Base-by-base conservation (phyloP, 2,113 vertebrate species). In the Anthoscopus minutus region DNA sequence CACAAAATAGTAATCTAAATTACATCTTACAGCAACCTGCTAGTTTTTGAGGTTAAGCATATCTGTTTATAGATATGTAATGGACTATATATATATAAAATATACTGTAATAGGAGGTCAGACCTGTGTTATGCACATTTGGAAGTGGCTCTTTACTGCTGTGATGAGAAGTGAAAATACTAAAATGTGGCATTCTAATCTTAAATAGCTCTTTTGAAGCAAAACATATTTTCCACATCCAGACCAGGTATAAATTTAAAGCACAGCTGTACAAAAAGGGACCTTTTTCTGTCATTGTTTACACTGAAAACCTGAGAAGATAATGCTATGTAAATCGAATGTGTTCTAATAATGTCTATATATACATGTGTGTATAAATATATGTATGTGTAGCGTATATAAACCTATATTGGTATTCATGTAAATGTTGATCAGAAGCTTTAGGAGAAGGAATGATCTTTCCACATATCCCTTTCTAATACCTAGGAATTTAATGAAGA, bases 331-430 rank as follows among this genome's bases (percentile, higher is more conserved):
- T 17, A 72, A 69, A 81, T 65, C 21, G 65, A 81, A 65, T 42
- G 2, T 61, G 4, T 77, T 81, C 27, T 83, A 60, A 50, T 40
- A 25, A n/a, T 60, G 13, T 66, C 11, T 37, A 2, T 20, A 22
- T 10, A 28, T 9, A 19, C 2, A 5, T 3, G 5, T 8, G 9
- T 56, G 2, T 57, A 13, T 25, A 61, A n/a, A n/a, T 16, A 20
- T 5, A 13, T 25, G 1, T 35, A 31, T n/a, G 5, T 14, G 23
- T 8, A 14, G 4, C 13, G 30, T 24, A 30, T 58, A 24, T 18
- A 76, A 19, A 44, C 11, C 27, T 31, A 45, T 54, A 54, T 15
- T 67, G n/a, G 5, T 25, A 42, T 35, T 15, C 40, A 60, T 45
- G 30, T 58, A 74, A 35, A 82, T 40, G 30, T 16, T 54, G 22